phyloP scores from a whole-genome alignment of 53 echinoderm and acorn worm species.

The Paracentrotus lividus region DNA sequence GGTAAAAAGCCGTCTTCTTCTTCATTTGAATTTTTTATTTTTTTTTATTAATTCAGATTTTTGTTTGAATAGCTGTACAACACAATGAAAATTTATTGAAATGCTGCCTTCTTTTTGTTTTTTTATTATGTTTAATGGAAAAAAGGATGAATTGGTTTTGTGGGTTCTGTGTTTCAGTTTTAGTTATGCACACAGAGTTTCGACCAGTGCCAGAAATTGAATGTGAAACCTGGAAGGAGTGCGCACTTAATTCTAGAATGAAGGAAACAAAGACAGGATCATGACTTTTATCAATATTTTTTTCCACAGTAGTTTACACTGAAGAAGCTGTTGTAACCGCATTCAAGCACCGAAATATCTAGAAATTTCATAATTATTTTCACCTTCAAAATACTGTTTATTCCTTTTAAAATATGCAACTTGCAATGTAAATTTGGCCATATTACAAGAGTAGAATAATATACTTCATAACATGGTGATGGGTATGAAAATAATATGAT shows the following conservation, averaged over 20 bases:
- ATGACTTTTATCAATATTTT: background rate
- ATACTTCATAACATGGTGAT: slow-evolving; percentile 52
- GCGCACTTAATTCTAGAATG: background rate
- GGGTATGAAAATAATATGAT: slow-evolving; percentile 39
- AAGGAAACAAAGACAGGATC: background rate
- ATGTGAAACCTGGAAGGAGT: background rate
- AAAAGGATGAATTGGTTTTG: background rate
- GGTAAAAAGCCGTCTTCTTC: background rate
- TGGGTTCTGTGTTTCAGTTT: slow-evolving; percentile 29
- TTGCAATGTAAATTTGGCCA: background rate
- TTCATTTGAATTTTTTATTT: slow-evolving; percentile 7
- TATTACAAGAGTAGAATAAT: background rate
- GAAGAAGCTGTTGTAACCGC: background rate
- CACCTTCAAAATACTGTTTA: background rate
- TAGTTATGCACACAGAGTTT: background rate
- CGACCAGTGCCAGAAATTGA: background rate
- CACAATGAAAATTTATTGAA: background rate
- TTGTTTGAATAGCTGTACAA: background rate
- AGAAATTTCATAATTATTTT: background rate
- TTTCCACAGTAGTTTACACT: background rate
- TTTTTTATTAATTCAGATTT: too few species aligned
- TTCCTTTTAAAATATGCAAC: slow-evolving; percentile 4
- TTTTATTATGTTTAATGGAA: background rate
- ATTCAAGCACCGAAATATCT: background rate
- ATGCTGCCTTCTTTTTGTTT: slow-evolving; percentile 48